A percentile compares a stretch with the other conserved stretches of the same genome.
These are phyloP conservation scores for Drosophila siamana DNA, from an alignment of 2,888 invertebrate species.

Conservation along the genomic window DNA sequence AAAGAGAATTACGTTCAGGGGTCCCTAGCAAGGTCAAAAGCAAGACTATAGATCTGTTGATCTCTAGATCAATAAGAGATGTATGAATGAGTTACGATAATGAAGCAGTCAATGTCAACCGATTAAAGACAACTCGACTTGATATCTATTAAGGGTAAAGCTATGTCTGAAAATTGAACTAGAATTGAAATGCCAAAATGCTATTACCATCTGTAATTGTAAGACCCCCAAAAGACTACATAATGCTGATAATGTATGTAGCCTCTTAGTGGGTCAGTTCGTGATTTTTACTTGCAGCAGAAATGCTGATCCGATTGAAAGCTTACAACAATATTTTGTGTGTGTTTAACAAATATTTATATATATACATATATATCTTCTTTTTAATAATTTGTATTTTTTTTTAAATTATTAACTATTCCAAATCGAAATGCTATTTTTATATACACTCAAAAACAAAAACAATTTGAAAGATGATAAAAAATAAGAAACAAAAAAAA, in stretches of 20 bases:
- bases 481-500: constrained; percentile 1
- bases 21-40: constrained; percentile 24
- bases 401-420: constrained; percentile 65
- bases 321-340: constrained; percentile 43
- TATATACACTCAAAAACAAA: constrained; percentile 49
- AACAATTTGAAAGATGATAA: neutral
- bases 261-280: constrained; percentile 35
- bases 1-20: constrained; percentile 28
- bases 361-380: constrained; percentile 13
- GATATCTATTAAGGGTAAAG: constrained; percentile 15
- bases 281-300: constrained; percentile 44
- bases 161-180: constrained; percentile 41
- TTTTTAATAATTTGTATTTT: constrained; percentile 37
- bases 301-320: constrained; percentile 35
- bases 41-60: constrained; percentile 20
- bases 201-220: constrained; percentile 49
- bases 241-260: constrained; percentile 53
- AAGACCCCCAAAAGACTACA: constrained; percentile 26
- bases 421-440: constrained; percentile 66
- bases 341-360: constrained; percentile 41
- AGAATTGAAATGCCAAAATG: constrained; percentile 58
- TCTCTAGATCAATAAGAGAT: constrained; percentile 20
- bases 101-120: constrained; percentile 29
- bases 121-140: constrained; percentile 31
- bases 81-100: constrained; percentile 7